Base-by-base conservation (phyloP, 1,140 invertebrate genomes). In the Muscidifurax raptorellus region DNA sequence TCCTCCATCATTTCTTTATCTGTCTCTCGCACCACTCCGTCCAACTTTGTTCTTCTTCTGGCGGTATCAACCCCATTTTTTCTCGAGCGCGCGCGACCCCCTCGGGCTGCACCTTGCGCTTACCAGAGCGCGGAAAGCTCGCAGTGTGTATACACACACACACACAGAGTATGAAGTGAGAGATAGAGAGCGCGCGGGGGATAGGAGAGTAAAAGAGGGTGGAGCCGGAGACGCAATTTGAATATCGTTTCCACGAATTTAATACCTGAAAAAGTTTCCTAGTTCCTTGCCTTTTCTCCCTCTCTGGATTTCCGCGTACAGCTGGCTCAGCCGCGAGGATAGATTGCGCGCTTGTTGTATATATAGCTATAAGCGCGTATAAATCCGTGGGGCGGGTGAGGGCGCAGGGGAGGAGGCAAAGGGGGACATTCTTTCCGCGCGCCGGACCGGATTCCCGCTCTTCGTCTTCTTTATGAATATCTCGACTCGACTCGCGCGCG, bases 211-310 rank as follows among this genome's bases (percentile, higher is more conserved):
- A 52, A 76, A 67, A 66, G 13, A 74, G 52, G 52, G 52, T n/a
- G 52, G 59, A 71, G 27, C 40, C 69, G 32, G 52, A 25, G 67
- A 74, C 47, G 36, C 76, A 72, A 79, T 84, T 79, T 84, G 67
- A 84, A 84, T 84, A 84, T 84, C 74, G 52, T 30, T 28, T 72
- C 59, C 32, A 67, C 71, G 72, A 59, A 84, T 80, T 80, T 84
- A 74, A 80, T 80, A 84, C 36, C 76, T 72, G 82, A 72, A 77
- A 84, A 84, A 84, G 66, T 84, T 64, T 69, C 44, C 4, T 12
- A 59, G 44, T 52, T 84, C 18, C n/a, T 6, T 74, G 22, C 72
- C 30, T 36, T 52, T 59, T 7, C 69, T 72, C 27, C n/a, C 25
- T 72, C 79, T 40, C 44, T 18, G 75, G 22, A 28, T 77, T 59